Evolutionary conservation across 2,888 invertebrate genomes (phyloP).

Genomic region (Leucania comma): DNA sequence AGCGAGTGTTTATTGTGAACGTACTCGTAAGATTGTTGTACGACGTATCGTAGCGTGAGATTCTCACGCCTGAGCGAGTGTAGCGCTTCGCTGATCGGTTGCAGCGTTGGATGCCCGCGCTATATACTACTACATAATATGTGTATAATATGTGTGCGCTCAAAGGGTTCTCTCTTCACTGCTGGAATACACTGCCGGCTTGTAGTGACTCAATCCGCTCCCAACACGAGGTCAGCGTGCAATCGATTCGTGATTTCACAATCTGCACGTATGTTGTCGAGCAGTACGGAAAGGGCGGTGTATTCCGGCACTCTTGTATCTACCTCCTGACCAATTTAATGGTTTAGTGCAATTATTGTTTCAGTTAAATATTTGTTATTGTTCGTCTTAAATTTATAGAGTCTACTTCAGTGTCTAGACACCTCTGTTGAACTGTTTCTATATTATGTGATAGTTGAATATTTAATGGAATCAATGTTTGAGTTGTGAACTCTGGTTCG

Average conservation of each 20-base stretch:
- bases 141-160: conserved; percentile 33
- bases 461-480: conserved; percentile 59
- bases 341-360: conserved; percentile 57
- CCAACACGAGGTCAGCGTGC: conserved; percentile 14
- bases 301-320: conserved; percentile 60
- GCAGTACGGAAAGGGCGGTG: conserved; percentile 20
- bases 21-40: conserved; percentile 36
- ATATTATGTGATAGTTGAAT: conserved; percentile 63
- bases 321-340: conserved; percentile 74
- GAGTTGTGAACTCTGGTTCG: conserved; percentile 62
- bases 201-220: conserved; percentile 19
- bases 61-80: conserved; percentile 43
- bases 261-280: conserved; percentile 10
- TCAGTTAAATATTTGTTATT: conserved; percentile 44
- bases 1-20: conserved; percentile 43
- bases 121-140: conserved; percentile 30
- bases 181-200: conserved; percentile 50
- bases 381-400: conserved; percentile 58
- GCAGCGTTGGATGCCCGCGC: conserved; percentile 23
- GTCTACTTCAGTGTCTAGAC: conserved; percentile 61
- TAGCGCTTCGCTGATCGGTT: conserved; percentile 44
- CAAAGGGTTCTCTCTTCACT: conserved; percentile 40
- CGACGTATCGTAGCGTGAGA: conserved; percentile 39
- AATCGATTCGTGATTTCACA: conserved; percentile 22
- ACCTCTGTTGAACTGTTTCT: conserved; percentile 60